Conservation (phyloP, 2,888 invertebrate genomes). For the Platerodrilus igneus region DNA sequence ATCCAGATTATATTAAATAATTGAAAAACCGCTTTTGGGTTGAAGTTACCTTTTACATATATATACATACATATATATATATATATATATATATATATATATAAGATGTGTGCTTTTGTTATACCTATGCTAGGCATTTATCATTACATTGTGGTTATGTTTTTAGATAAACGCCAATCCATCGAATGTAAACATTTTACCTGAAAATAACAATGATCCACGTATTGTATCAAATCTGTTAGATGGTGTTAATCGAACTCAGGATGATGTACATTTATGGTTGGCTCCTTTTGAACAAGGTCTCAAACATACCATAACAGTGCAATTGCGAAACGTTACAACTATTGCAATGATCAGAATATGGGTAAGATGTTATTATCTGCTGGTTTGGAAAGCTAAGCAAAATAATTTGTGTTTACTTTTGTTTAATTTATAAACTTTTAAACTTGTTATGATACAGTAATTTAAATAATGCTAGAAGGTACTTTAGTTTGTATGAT, state of each 20-base stretch:
- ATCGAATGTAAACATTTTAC: conserved; percentile 60
- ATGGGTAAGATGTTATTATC: conserved; percentile 35
- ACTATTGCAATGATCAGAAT: conserved; percentile 41
- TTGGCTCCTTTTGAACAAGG: conserved; percentile 60
- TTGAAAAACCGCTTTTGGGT: background rate
- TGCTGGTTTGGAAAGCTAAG: background rate
- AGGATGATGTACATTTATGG: conserved; percentile 77
- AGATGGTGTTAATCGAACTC: conserved; percentile 68
- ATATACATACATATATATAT: no score
- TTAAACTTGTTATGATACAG: no score
- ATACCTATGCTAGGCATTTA: background rate
- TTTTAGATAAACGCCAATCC: conserved; percentile 54
- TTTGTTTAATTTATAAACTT: no score
- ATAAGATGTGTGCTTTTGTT: conserved; percentile 3
- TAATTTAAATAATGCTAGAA: no score
- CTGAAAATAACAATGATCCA: conserved; percentile 62
- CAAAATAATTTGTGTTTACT: background rate
- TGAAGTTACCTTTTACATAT: no score
- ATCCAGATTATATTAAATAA: no score
- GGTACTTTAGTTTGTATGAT: no score
- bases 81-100: background rate
- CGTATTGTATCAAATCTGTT: conserved; percentile 60
- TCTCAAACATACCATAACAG: conserved; percentile 57
- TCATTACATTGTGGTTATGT: background rate
- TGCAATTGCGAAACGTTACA: conserved; percentile 51